These are phyloP conservation scores for Myiotriccus ornatus DNA, from an alignment of 2,797 vertebrate species.

Conservation along the genomic window DNA sequence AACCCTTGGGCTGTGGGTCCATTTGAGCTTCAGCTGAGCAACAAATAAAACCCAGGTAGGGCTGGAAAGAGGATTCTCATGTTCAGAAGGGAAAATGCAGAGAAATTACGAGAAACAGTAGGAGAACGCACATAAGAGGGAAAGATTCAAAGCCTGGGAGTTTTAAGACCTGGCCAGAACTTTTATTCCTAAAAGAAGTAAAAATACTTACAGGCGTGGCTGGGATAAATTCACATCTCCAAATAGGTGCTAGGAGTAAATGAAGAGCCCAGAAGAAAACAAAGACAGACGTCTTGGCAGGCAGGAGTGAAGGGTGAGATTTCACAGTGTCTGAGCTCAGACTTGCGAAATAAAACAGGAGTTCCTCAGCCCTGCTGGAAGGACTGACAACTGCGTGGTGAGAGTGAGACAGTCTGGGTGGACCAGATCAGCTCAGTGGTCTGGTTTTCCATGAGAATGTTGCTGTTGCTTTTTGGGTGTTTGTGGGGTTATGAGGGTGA, in stretches of 20 bases:
- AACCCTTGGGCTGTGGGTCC: not conserved
- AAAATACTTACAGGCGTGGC: not conserved
- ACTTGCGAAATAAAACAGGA: not conserved
- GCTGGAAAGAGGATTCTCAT: not conserved
- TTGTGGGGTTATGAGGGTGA: not conserved
- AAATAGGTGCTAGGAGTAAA: not conserved
- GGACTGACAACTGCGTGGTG: not conserved
- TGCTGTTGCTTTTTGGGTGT: not conserved
- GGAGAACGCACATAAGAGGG: not conserved
- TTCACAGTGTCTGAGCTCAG: constrained; percentile 31
- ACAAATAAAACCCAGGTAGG: not conserved
- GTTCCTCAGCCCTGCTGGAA: not conserved
- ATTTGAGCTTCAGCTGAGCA: not conserved
- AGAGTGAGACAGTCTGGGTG: not conserved
- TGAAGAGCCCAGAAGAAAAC: constrained; percentile 20
- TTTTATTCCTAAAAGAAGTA: not conserved
- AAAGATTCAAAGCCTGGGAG: not conserved
- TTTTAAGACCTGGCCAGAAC: not conserved
- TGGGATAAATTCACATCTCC: not conserved
- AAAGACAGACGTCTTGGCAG: constrained; percentile 13
- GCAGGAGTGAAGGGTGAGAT: constrained; percentile 24
- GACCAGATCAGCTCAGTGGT: not conserved
- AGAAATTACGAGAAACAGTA: not conserved
- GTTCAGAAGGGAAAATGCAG: not conserved
- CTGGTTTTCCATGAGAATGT: not conserved